Base-by-base conservation (phyloP, 2,888 invertebrate genomes). In the Seira ritae region DNA sequence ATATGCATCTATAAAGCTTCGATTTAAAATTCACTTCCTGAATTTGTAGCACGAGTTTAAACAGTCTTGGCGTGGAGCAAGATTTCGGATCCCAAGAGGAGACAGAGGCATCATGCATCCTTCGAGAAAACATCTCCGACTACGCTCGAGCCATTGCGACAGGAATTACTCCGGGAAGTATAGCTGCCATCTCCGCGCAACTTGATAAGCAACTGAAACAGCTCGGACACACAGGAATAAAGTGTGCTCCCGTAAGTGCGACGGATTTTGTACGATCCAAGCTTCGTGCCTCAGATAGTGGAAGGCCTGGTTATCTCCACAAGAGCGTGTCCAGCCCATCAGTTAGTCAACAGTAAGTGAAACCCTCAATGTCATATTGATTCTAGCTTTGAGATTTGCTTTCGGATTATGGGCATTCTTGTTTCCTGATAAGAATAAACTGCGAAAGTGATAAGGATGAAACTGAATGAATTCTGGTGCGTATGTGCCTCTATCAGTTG, bases 311-410 rank as follows among this genome's bases (percentile, higher is more conserved):
- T 24, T 84, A 84, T 73, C 86, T 89, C 66, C 89, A 89, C 42
- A 89, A 89, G 70, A 88, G 88, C 8, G 80, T 88, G 23, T 89
- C 89, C 19, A 89, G 85, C 80, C 89, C 89, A 8, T 88, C 89
- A 24, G 88, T 89, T 37, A 85, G 84, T 75, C 85, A 85, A 65
- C 84, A 84, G 85, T 85, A 81, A 84, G 85, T 85, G 1, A 12
- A 22, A 22, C 50, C 66, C 1, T 50, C 19, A n/a, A 71, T 19
- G 15, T n/a, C 60, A 20, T 46, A 4, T 46, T 19, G 23, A 19
- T 42, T 67, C 1, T 67, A 8, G 31, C 15, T 50, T 3, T n/a
- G 15, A 8, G 15, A 15, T 50, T 50, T 50, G 17, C 12, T 50
- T 22, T 20, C 3, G 65, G 65, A 65, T 65, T 65, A 65, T 19